Percentiles rank a stretch among this genome's conserved stretches.
Conservation (phyloP, 2,888 invertebrate genomes). For the Xanthorhoe designata region DNA sequence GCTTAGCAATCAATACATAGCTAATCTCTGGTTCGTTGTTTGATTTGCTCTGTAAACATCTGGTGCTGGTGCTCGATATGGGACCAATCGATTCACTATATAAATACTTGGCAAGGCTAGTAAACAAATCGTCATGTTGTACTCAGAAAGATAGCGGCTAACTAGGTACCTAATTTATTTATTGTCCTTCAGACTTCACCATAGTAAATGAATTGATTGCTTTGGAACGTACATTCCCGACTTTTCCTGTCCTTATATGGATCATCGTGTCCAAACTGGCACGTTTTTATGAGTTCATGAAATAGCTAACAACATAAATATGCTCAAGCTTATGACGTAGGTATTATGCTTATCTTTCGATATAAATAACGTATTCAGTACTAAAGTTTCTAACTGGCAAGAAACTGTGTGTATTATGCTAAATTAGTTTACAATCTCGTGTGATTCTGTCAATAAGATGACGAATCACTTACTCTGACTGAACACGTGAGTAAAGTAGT, state of each 20-base stretch:
- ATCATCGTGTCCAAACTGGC: no score
- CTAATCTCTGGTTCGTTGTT: constrained; percentile 1
- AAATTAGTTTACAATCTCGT: neutral
- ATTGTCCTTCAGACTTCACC: neutral
- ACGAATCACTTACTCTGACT: neutral
- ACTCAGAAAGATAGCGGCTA: neutral
- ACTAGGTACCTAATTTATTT: neutral
- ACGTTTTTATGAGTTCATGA: no score
- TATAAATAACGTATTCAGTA: no score
- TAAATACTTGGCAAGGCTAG: neutral
- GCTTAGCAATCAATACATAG: neutral
- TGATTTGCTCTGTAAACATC: constrained; percentile 4
- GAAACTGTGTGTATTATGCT: no score
- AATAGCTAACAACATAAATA: no score
- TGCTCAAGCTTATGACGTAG: no score
- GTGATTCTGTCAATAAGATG: neutral
- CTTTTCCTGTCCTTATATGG: neutral
- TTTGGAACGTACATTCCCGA: neutral
- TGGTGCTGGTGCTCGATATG: constrained; percentile 3
- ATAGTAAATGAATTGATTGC: neutral
- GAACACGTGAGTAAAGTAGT: neutral
- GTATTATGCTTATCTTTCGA: no score
- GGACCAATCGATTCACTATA: constrained; percentile 2
- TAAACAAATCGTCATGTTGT: neutral
- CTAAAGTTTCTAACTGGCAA: no score